Evolutionary conservation across 2,113 vertebrate genomes (phyloP), one percentile per base, ranked within the genome.

Genomic region (Onychostoma macrolepis): DNA sequence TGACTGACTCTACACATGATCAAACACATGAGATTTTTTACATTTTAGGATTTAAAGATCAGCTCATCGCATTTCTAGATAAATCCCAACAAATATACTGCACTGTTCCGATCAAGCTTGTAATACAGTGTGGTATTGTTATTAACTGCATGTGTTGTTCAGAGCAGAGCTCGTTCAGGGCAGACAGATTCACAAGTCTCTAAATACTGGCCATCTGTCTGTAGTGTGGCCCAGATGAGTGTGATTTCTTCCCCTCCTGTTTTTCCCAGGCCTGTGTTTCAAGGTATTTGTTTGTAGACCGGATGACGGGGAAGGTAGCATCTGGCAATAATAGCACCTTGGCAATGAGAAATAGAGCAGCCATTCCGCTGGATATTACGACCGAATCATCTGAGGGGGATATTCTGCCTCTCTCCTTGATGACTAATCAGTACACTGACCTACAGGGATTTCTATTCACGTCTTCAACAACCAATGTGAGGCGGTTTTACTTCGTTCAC

Each of bases 301-400:
- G 15, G 85, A 74, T 82, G 63, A 74, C 45, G 61, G 77, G 53
- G 33, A 80, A 85, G 78, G 79, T 28, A 89, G 87, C 90, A 91
- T 85, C 78, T 91, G 87, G 88, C 89, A 86, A 88, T 80, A 84
- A 88, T 87, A 77, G 50, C 82, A 85, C 24, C 63, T 56, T 91
- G 88, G 87, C 87, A 85, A 85, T 26, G 78, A 65, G 72, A 85
- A 88, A 87, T 84, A 15, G 84, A 83, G 12, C 74, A 56, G 76
- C 83, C 38, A 80, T 75, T 24, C 67, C 17, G n/a, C 26, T 71
- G 85, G 67, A 87, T 75, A 67, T 87, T 81, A 81, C 15, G 65
- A 53, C 38, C 4, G 69, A 87, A 82, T 63, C 69, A 84, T 84
- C 82, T 87, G 41, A 38, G 48, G 76, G 26, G 85, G 80, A 76